Base-by-base conservation (phyloP, 1,140 invertebrate genomes). In the Pachypsylla venusta region DNA sequence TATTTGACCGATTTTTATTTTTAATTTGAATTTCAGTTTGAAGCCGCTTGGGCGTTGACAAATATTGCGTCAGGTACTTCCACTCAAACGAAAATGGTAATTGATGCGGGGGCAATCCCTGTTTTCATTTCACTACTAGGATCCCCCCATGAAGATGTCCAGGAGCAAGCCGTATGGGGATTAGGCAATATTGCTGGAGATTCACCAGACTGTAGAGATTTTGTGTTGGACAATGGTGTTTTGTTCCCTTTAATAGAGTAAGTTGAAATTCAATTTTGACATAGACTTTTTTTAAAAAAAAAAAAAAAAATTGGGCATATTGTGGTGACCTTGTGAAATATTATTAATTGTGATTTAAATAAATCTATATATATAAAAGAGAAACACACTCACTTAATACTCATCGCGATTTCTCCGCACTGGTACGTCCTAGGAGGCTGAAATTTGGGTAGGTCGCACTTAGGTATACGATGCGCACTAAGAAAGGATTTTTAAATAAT, bases 51-150 rank as follows among this genome's bases (percentile, higher is more conserved):
- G 94, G 92, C 93, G 53, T 72, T 98, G 61, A 98, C 94, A 55
- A 98, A 98, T 73, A 95, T 98, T 65, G 94, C 93, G 1, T 95
- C 91, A 2, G 94, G 94, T n/a, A 95, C 91, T 20, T 93, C 91
- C 16, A 77, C 83, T 59, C 93, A 98, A 73, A 98, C 94, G 2
- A 79, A 83, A 58, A 85, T 90, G 66, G 93, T 98, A 1, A 89
- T 98, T 64, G 88, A 94, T 65, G 89, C 90, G 28, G 91, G 91
- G 48, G 93, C 93, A 25, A 90, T 98, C 42, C 87, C 87, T 16
- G 85, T 93, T 65, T 94, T 98, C 68, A 90, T 98, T 64, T 75
- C 78, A 25, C 76, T 98, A 25, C 74, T 97, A 22, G 75, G 73
- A 27, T 85, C 86, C 60, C 35, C 57, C 13, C 27, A 60, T 54